Conservation (phyloP, 1,140 invertebrate genomes). For the Bacillus rossius region DNA sequence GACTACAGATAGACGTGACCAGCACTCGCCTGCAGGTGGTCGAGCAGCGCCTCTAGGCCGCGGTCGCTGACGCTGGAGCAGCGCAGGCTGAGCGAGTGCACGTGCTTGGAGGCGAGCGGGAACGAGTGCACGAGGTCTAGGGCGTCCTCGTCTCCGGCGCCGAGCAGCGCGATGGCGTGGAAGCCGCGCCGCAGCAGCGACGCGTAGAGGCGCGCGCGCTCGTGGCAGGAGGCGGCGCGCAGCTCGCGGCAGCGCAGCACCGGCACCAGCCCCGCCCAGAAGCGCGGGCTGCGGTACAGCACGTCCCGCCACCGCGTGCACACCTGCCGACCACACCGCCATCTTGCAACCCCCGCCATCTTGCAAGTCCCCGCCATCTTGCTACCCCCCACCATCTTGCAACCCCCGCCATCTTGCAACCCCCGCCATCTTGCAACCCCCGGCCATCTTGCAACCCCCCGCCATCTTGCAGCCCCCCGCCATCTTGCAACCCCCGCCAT, state of each 20-base stretch:
- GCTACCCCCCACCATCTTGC: too few species aligned
- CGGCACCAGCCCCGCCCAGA: constrained; percentile 78
- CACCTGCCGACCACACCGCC: too few species aligned
- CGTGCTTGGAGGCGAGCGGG: constrained; percentile 72
- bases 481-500: too few species aligned
- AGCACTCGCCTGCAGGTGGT: constrained; percentile 69
- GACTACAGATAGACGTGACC: neutral
- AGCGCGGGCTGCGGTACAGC: constrained; percentile 73
- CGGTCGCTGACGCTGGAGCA: constrained; percentile 85
- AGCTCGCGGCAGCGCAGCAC: constrained; percentile 78
- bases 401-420: too few species aligned
- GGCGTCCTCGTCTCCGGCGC: constrained; percentile 84
- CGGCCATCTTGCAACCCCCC: too few species aligned
- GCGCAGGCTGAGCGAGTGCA: constrained; percentile 73
- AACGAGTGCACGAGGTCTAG: constrained; percentile 80
- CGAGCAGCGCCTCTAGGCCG: constrained; percentile 77
- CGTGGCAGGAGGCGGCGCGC: constrained; percentile 55
- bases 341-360: too few species aligned
- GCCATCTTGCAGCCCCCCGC: too few species aligned
- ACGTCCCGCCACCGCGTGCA: constrained; percentile 82
- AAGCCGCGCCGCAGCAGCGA: constrained; percentile 80
- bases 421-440: too few species aligned
- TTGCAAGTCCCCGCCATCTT: too few species aligned
- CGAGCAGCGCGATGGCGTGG: constrained; percentile 73
- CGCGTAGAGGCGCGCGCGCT: constrained; percentile 68